A percentile compares a stretch with the other conserved stretches of the same genome.
Evolutionary conservation across 2,797 vertebrate genomes (phyloP).

Genomic region (Pseudochaenichthys georgianus): DNA sequence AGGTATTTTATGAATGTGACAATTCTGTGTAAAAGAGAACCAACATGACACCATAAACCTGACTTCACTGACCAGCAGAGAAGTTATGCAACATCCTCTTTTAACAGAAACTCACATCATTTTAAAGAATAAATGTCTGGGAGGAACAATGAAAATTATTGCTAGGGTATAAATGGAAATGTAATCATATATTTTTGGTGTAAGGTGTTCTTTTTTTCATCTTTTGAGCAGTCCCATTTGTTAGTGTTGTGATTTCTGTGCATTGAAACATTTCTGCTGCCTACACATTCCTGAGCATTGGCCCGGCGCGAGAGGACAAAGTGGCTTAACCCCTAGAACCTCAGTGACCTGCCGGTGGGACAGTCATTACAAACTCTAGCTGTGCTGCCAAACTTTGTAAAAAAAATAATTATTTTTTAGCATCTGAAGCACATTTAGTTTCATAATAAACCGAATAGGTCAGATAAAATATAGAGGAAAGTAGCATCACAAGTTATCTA

Average conservation of each 20-base stretch:
- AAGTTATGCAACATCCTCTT: constrained; percentile 69
- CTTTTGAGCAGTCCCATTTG: background rate
- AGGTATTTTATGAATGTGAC: background rate
- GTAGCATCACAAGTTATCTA: background rate
- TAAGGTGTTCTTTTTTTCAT: background rate
- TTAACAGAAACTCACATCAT: constrained; percentile 12
- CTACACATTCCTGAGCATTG: constrained; percentile 59
- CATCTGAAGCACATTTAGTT: background rate
- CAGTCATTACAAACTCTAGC: constrained; percentile 40
- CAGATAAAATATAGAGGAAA: background rate
- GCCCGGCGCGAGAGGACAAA: constrained; percentile 55
- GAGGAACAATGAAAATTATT: constrained; percentile 5
- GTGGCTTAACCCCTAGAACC: constrained; percentile 54
- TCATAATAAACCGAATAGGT: background rate
- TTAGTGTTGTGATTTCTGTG: constrained; percentile 38
- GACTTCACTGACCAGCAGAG: constrained; percentile 32
- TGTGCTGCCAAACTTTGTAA: constrained; percentile 31
- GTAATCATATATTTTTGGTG: background rate
- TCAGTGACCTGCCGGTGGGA: constrained; percentile 35
- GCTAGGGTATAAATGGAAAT: background rate
- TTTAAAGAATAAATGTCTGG: background rate
- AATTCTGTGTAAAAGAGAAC: constrained; percentile 21
- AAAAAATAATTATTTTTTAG: background rate
- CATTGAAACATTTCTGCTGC: constrained; percentile 36
- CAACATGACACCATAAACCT: constrained; percentile 9